Evolutionary conservation across 2,113 vertebrate genomes (phyloP).

Genomic region (Chunga burmeisteri): DNA sequence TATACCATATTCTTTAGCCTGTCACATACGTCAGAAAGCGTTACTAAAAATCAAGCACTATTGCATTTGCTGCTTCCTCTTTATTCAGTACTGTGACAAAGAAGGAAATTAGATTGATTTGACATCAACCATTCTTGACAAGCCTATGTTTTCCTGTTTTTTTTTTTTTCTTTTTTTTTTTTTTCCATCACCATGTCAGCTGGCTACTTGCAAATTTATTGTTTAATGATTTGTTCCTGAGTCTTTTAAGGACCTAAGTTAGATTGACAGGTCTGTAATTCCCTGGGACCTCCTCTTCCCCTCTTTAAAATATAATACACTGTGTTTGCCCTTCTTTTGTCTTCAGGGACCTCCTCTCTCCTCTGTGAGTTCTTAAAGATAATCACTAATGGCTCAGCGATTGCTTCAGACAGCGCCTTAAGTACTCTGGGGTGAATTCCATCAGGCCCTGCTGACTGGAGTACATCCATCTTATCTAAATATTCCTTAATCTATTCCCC

Average conservation of each 20-base stretch:
- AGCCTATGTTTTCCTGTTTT: background rate
- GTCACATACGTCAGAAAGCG: background rate
- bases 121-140: background rate
- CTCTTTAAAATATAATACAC: conserved; percentile 5
- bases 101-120: conserved; percentile 31
- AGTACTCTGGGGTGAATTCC: conserved; percentile 40
- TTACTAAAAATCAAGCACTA: conserved; percentile 24
- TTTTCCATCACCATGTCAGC: background rate
- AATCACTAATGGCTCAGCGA: conserved; percentile 34
- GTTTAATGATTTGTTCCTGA: conserved; percentile 23
- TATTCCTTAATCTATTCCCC: conserved; percentile 3
- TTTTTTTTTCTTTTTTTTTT: too few species aligned
- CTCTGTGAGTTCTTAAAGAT: conserved; percentile 41
- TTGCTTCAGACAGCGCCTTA: conserved; percentile 20
- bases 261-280: conserved; percentile 31
- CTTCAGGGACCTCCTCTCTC: conserved; percentile 37
- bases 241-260: conserved; percentile 28
- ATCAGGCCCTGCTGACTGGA: conserved; percentile 20
- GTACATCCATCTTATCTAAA: conserved; percentile 30
- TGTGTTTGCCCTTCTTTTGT: conserved; percentile 13
- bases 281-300: background rate
- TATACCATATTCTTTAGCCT: conserved; percentile 18
- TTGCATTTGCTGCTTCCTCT: conserved; percentile 17
- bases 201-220: conserved; percentile 27
- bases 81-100: conserved; percentile 22